phyloP scores from a whole-genome alignment of 2,888 invertebrate genomes.

The Cacoxenus indagator region DNA sequence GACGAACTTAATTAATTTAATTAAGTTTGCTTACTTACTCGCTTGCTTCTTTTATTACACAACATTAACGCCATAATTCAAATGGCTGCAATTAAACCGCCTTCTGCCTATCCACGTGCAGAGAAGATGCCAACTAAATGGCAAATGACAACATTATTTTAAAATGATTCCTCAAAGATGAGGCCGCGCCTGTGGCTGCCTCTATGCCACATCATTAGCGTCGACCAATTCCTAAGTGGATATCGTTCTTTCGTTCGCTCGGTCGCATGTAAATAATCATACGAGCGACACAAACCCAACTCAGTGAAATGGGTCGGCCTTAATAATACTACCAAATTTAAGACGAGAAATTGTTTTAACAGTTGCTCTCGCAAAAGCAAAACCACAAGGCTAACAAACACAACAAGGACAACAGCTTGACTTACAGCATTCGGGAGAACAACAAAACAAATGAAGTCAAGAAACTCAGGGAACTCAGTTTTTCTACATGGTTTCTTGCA shows the following conservation, averaged over 20 bases:
- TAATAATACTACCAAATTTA: not conserved
- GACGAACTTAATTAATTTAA: slow-evolving; percentile 18
- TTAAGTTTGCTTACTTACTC: slow-evolving; percentile 1
- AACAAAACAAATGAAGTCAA: not conserved
- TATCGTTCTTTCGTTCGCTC: not conserved
- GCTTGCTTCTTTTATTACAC: slow-evolving; percentile 6
- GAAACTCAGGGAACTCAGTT: not conserved
- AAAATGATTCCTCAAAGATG: slow-evolving; percentile 5
- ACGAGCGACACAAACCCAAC: not conserved
- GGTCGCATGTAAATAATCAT: slow-evolving; percentile 4
- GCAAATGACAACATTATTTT: slow-evolving; percentile 7
- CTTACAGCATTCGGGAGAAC: slow-evolving; percentile 12
- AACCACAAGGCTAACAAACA: slow-evolving; percentile 13
- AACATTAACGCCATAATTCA: slow-evolving; percentile 12
- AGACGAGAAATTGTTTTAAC: not conserved
- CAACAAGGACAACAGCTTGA: slow-evolving; percentile 17
- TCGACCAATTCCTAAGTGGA: not conserved
- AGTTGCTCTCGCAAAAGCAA: slow-evolving; percentile 1
- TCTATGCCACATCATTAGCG: not conserved
- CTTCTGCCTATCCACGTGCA: not conserved
- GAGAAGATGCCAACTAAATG: not conserved
- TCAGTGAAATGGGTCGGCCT: slow-evolving; percentile 2
- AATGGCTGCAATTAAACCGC: not conserved
- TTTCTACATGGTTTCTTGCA: slow-evolving; percentile 3
- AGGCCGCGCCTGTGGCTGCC: not conserved